These are phyloP conservation scores for Monopterus albus DNA, from an alignment of 2,113 vertebrate genomes.

Conservation along the genomic window DNA sequence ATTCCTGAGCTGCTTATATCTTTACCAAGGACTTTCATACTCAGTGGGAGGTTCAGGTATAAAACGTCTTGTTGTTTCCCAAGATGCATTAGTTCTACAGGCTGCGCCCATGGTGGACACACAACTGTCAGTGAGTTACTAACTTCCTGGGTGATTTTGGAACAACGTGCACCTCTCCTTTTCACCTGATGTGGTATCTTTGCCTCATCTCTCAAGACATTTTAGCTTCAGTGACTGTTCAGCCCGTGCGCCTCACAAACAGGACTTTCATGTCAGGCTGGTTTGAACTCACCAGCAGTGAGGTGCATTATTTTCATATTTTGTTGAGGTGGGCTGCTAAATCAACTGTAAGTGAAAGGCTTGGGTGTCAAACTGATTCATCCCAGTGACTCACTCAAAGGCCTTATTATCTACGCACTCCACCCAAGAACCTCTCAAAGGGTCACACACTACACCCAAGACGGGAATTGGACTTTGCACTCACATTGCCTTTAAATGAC, in stretches of 20 bases:
- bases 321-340: slow-evolving; percentile 26
- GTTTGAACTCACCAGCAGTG: background rate
- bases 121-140: too few relatives aligned
- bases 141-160: too few relatives aligned
- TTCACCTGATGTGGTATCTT: too few relatives aligned
- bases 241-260: slow-evolving; percentile 8
- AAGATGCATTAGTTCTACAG: too few relatives aligned
- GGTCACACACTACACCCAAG: background rate
- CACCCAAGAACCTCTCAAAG: slow-evolving; percentile 27
- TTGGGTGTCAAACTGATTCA: slow-evolving; percentile 20
- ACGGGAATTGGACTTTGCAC: slow-evolving; percentile 20
- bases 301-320: background rate
- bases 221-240: too few relatives aligned
- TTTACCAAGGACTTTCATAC: too few relatives aligned
- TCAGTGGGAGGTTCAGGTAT: too few relatives aligned
- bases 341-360: background rate
- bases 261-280: slow-evolving; percentile 1
- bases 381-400: slow-evolving; percentile 41
- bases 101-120: too few relatives aligned
- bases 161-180: too few relatives aligned
- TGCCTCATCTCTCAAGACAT: too few relatives aligned
- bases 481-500: background rate
- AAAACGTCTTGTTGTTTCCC: too few relatives aligned
- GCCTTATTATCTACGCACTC: slow-evolving; percentile 33
- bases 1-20: too few relatives aligned